Evolutionary conservation across 2,113 vertebrate species (phyloP).

Genomic region (Ceuthmochares aereus): DNA sequence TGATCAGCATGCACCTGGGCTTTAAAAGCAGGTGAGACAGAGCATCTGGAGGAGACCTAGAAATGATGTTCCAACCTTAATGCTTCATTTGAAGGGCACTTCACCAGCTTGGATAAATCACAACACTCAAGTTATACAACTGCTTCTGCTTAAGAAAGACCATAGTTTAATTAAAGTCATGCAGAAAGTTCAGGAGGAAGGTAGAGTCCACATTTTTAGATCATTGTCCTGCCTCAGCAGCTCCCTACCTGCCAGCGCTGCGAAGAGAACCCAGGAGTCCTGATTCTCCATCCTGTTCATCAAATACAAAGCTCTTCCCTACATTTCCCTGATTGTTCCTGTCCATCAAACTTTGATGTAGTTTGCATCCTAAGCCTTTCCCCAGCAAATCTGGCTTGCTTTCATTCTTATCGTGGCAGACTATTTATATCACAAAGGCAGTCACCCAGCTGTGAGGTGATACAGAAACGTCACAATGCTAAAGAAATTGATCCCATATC

Average conservation of each 20-base stretch:
- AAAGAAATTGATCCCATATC: slow-evolving; percentile 7
- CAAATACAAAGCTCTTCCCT: neutral
- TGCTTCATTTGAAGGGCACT: neutral
- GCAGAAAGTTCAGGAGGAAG: neutral
- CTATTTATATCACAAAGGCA: slow-evolving; percentile 1
- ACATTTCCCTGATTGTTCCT: neutral
- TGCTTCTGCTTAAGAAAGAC: neutral
- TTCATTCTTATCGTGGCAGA: neutral
- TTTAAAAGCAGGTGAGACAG: neutral
- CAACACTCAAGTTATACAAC: neutral
- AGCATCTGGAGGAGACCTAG: neutral
- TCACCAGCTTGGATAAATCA: neutral
- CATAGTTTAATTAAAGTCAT: neutral
- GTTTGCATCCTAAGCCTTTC: neutral
- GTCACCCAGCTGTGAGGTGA: neutral
- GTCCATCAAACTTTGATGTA: neutral
- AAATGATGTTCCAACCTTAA: neutral
- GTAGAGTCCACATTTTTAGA: neutral
- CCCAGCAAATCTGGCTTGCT: neutral
- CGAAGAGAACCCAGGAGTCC: neutral
- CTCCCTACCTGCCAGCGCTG: neutral
- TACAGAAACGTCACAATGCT: neutral
- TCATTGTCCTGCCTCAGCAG: neutral
- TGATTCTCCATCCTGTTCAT: neutral
- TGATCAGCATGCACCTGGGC: neutral